Base-by-base conservation (phyloP, 2,797 vertebrate species). In the Bufotes viridis region DNA sequence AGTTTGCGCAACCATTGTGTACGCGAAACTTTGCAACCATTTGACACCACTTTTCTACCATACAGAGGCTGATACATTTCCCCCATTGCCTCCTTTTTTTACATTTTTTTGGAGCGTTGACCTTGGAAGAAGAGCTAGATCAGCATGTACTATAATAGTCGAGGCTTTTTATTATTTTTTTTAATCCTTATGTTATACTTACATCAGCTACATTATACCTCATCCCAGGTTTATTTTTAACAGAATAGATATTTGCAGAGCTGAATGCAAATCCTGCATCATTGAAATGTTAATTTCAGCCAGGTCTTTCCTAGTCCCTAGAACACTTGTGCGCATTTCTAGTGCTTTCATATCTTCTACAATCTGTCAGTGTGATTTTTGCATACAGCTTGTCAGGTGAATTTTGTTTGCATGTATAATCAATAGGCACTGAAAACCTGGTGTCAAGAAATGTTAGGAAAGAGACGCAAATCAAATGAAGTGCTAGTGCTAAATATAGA, bases 381-480 rank as follows among this genome's bases (percentile, higher is more conserved):
- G 85, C 84, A 89, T 87, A 82, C 80, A 83, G 72, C 49, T 81
- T 83, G 55, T 81, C 79, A 83, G 58, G 65, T 78, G 84, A 82
- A 82, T 89, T 82, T 86, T 57, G 49, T 89, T 89, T 89, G 84
- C 88, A 89, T 86, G 72, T 78, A 78, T 82, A 86, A 86, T 89
- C 79, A 86, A 67, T 67, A 89, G 72, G 82, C 42, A 78, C 22
- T 79, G 70, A 61, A 74, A 86, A 49, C 6, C 51, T 49, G 4
- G 51, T 88, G 81, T 81, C 79, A 82, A 81, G 57, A 78, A 89
- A 78, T 49, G 58, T 34, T 78, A 29, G 76, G 75, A 88, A 83
- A 78, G 42, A 81, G 60, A 63, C 81, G 55, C 69, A 82, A 79
- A 74, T 70, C 57, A 60, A 74, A 70, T 75, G 65, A 80, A 78